Percentiles rank a stretch among this genome's conserved stretches.
These are phyloP conservation scores for Ladona fulva DNA, from an alignment of 1,140 invertebrate genomes.

Conservation along the genomic window DNA sequence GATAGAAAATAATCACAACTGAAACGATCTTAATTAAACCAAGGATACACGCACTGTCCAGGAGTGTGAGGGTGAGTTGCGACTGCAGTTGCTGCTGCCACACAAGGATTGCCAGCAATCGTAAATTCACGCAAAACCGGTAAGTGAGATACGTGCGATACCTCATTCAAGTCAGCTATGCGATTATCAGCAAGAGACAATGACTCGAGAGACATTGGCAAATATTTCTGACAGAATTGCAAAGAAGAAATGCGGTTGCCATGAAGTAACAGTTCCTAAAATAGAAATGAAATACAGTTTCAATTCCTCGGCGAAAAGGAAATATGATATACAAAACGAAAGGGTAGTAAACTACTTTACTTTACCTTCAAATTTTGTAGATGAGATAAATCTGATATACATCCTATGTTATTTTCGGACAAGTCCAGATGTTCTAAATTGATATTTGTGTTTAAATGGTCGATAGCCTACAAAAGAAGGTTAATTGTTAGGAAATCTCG, in stretches of 20 bases:
- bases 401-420: constrained; percentile 78
- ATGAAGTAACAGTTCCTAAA: constrained; percentile 74
- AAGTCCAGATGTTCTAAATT: constrained; percentile 75
- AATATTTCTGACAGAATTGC: constrained; percentile 67
- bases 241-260: constrained; percentile 76
- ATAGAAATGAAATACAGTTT: constrained; percentile 23
- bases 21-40: neutral
- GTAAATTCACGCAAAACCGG: constrained; percentile 68
- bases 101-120: constrained; percentile 78
- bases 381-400: constrained; percentile 73
- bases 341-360: constrained; percentile 6
- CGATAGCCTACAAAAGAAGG: constrained; percentile 58
- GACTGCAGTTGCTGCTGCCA: constrained; percentile 50
- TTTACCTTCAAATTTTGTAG: constrained; percentile 69
- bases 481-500: neutral
- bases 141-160: constrained; percentile 68
- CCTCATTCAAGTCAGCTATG: constrained; percentile 77
- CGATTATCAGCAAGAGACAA: constrained; percentile 77
- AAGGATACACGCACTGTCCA: constrained; percentile 3
- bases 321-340: neutral
- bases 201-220: constrained; percentile 63
- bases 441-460: constrained; percentile 71
- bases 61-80: constrained; percentile 58
- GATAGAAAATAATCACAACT: no score
- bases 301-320: no score